phyloP scores from a whole-genome alignment of 37 sponge, comb jelly and placozoan species.

The Amphimedon queenslandica region DNA sequence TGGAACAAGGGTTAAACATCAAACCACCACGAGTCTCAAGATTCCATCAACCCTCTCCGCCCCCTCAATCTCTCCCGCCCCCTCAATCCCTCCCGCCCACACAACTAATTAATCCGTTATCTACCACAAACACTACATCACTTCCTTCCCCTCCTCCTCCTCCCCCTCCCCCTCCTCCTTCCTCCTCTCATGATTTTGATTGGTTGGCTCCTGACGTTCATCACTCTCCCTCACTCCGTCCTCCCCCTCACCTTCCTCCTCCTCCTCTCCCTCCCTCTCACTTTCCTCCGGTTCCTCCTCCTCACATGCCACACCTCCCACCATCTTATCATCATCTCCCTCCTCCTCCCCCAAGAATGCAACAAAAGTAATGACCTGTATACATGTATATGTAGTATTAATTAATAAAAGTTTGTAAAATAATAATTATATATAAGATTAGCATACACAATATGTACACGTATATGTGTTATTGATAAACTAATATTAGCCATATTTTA shows the following conservation, averaged over 20 bases:
- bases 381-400: not conserved
- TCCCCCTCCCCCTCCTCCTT: conserved; percentile 30
- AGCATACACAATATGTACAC: no score
- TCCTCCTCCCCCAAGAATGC: conserved; percentile 14
- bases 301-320: conserved; percentile 9
- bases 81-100: not conserved
- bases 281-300: conserved; percentile 19
- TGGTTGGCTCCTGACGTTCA: not conserved
- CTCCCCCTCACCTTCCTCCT: conserved; percentile 26
- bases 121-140: conserved; percentile 20
- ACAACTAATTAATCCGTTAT: conserved; percentile 9
- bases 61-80: conserved; percentile 1
- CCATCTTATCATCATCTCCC: not conserved
- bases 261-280: not conserved
- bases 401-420: not conserved
- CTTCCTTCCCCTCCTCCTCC: conserved; percentile 15
- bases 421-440: not conserved
- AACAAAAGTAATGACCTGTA: not conserved
- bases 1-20: not conserved
- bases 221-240: conserved; percentile 18
- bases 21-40: not conserved
- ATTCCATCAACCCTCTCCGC: conserved; percentile 3
- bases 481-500: no score
- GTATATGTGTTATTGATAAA: no score
- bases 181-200: not conserved